These are phyloP conservation scores for Glaucomys volans DNA, from an alignment of 2,113 vertebrate species.

Conservation along the genomic window DNA sequence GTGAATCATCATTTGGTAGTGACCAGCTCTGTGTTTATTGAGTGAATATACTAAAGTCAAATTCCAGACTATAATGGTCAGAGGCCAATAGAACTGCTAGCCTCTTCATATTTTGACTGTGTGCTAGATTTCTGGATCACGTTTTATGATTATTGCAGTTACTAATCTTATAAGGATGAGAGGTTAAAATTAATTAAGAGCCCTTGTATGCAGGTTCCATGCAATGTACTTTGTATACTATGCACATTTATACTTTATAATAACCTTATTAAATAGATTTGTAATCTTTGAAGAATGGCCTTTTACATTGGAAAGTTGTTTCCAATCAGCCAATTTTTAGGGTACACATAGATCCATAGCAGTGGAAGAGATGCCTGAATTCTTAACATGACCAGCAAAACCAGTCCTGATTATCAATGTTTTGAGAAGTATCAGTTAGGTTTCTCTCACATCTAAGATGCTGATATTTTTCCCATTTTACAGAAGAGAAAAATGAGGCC, in stretches of 20 bases:
- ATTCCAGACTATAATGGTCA: not conserved
- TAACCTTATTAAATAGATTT: not conserved
- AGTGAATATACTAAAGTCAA: not conserved
- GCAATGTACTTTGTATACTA: not conserved
- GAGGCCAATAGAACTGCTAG: not conserved
- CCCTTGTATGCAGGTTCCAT: not conserved
- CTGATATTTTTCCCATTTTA: not conserved
- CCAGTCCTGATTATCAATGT: not conserved
- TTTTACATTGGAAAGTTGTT: not conserved
- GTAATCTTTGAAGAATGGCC: not conserved
- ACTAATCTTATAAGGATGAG: not conserved
- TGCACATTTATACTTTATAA: not conserved
- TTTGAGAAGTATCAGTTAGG: not conserved
- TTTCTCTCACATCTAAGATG: not conserved
- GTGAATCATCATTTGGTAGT: not conserved
- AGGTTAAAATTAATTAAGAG: not conserved
- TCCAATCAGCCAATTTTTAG: not conserved
- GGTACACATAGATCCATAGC: not conserved
- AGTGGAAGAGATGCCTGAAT: not conserved
- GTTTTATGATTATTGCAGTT: not conserved
- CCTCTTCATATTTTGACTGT: not conserved
- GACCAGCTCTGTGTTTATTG: not conserved
- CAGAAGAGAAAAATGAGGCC: constrained; percentile 26
- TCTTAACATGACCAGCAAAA: not conserved
- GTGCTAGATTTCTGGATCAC: not conserved